phyloP scores from a whole-genome alignment of 2,113 vertebrate species.

The Bos indicus region DNA sequence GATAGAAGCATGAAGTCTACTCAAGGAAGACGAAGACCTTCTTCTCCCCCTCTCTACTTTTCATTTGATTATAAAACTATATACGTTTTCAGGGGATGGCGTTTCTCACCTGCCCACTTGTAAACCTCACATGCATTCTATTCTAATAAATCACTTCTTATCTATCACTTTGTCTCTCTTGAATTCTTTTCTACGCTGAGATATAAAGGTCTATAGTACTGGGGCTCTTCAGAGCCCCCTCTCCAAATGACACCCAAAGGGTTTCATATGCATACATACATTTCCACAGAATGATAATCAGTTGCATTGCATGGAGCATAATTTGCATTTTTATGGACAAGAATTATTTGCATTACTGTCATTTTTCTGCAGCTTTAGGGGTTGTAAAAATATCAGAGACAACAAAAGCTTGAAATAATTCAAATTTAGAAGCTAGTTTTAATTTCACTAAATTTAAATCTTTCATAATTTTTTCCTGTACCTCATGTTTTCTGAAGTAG shows the following conservation, averaged over 20 bases:
- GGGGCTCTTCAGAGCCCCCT: background rate
- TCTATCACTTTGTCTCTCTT: background rate
- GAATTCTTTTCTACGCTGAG: background rate
- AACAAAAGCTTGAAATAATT: background rate
- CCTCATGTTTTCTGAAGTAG: background rate
- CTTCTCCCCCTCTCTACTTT: background rate
- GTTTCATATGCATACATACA: background rate
- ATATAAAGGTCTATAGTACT: background rate
- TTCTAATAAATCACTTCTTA: background rate
- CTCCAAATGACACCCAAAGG: background rate
- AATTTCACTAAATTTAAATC: background rate
- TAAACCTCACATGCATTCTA: background rate
- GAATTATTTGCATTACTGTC: background rate
- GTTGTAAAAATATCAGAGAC: background rate
- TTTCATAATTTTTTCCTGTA: background rate
- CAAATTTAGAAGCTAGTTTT: background rate
- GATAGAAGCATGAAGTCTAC: background rate
- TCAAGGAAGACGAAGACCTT: background rate
- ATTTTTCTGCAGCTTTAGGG: background rate
- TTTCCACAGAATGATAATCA: background rate
- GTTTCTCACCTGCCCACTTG: background rate
- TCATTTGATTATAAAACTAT: background rate
- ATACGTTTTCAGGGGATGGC: background rate
- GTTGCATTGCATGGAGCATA: background rate
- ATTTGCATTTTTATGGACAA: background rate